Percentiles rank a stretch among this genome's conserved stretches.
Conservation (phyloP, 1,140 invertebrate genomes). For the Gryon sp. region DNA sequence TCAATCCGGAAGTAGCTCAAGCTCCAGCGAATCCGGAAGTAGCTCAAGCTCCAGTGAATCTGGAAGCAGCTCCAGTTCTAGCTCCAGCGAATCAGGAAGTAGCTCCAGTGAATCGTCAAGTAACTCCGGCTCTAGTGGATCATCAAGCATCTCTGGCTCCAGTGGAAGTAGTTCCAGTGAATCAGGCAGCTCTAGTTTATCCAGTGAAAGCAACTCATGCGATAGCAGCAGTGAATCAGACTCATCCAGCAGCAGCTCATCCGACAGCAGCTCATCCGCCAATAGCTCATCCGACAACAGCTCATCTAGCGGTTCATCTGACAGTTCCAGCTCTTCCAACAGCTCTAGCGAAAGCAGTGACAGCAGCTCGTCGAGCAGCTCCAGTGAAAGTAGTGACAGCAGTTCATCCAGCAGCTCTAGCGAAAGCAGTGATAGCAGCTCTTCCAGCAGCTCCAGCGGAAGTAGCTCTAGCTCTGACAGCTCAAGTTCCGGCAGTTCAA, state of each 20-base stretch:
- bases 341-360: not conserved
- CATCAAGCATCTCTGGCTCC: too few relatives aligned
- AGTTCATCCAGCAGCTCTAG: not conserved
- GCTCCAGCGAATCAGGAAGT: not conserved
- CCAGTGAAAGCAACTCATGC: too few relatives aligned
- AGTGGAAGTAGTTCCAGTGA: too few relatives aligned
- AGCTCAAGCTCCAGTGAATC: slow-evolving; percentile 2
- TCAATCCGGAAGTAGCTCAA: slow-evolving; percentile 1
- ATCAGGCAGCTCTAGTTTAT: too few relatives aligned
- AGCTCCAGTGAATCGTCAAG: too few relatives aligned
- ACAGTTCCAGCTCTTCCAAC: not conserved
- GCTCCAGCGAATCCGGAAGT: not conserved
- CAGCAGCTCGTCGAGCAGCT: not conserved
- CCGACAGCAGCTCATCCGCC: too few relatives aligned
- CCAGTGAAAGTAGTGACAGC: not conserved
- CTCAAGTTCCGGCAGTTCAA: not conserved
- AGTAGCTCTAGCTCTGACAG: not conserved
- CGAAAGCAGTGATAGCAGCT: not conserved
- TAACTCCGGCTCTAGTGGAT: too few relatives aligned
- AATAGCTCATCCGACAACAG: too few relatives aligned
- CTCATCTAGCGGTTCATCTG: too few relatives aligned
- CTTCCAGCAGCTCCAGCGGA: not conserved
- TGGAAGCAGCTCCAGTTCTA: not conserved
- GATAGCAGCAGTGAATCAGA: too few relatives aligned
- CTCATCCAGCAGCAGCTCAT: too few relatives aligned